phyloP scores from a whole-genome alignment of 2,888 invertebrate genomes.

The Trissoscelio sp. region DNA sequence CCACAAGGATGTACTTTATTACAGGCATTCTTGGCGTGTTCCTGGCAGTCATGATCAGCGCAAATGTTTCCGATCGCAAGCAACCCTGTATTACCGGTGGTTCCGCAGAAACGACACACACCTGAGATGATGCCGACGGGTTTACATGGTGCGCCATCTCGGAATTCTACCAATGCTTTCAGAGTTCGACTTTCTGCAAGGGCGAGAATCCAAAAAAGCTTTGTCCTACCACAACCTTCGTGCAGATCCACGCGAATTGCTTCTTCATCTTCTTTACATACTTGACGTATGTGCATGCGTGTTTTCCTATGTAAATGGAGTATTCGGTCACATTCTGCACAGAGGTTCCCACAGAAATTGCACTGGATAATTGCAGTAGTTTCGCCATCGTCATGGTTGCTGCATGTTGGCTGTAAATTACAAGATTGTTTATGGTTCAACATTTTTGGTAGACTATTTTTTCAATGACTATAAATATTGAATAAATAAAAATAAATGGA shows the following conservation, averaged over 20 bases:
- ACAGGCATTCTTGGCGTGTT: slow-evolving; percentile 92
- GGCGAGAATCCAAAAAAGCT: slow-evolving; percentile 97
- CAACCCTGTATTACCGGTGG: slow-evolving; percentile 91
- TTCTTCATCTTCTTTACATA: slow-evolving; percentile 98
- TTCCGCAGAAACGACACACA: slow-evolving; percentile 95
- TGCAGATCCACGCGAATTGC: slow-evolving; percentile 98
- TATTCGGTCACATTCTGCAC: slow-evolving; percentile 98
- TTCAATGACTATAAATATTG: no score
- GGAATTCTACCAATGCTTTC: slow-evolving; percentile 95
- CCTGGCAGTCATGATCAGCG: slow-evolving; percentile 95
- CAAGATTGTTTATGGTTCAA: background rate
- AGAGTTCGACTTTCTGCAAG: slow-evolving; percentile 96
- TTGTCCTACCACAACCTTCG: slow-evolving; percentile 97
- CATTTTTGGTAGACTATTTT: no score
- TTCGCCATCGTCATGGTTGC: slow-evolving; percentile 98
- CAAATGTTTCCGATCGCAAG: slow-evolving; percentile 97
- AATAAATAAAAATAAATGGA: no score
- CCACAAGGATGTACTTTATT: slow-evolving; percentile 92
- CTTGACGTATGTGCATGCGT: slow-evolving; percentile 93
- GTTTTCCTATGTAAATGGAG: slow-evolving; percentile 96
- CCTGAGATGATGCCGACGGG: slow-evolving; percentile 85
- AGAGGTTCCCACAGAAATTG: slow-evolving; percentile 94
- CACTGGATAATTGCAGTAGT: slow-evolving; percentile 97
- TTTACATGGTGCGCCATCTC: slow-evolving; percentile 88
- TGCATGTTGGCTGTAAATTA: slow-evolving; percentile 90